These are phyloP conservation scores for Synodontis membranacea DNA, from an alignment of 2,113 vertebrate genomes.

Conservation along the genomic window DNA sequence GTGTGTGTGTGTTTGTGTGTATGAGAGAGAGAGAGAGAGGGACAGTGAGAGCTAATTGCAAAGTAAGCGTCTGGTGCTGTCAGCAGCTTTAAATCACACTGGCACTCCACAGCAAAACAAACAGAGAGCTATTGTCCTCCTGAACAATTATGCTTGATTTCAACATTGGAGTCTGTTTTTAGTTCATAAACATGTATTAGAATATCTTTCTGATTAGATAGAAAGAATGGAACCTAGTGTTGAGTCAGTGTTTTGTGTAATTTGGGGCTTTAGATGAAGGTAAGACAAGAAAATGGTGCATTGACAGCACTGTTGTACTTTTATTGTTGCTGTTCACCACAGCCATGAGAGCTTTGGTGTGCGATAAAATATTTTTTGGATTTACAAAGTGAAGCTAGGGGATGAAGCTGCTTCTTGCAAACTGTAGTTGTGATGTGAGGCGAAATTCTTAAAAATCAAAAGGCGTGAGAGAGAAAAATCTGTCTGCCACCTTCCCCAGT, in stretches of 20 bases:
- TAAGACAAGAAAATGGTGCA: not conserved
- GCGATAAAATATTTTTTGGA: not conserved
- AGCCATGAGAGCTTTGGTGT: not conserved
- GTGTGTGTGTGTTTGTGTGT: too few species aligned
- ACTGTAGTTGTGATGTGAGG: conserved; percentile 16
- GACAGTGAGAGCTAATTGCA: conserved; percentile 74
- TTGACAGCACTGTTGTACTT: not conserved
- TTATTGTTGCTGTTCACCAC: conserved; percentile 7
- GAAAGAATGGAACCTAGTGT: conserved; percentile 11
- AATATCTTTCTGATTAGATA: conserved; percentile 43
- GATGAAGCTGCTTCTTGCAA: conserved; percentile 9
- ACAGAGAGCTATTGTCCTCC: conserved; percentile 75
- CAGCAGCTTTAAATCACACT: conserved; percentile 89
- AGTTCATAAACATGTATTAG: conserved; percentile 68
- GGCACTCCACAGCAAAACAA: conserved; percentile 77
- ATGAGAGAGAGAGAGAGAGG: conserved; percentile 69
- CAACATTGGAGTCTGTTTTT: conserved; percentile 61
- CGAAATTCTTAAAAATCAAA: conserved; percentile 54
- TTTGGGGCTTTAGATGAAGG: conserved; percentile 24
- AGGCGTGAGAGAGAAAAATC: conserved; percentile 21
- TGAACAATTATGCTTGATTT: conserved; percentile 70
- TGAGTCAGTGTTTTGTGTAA: conserved; percentile 38
- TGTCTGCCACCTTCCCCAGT: not conserved
- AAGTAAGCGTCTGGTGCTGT: conserved; percentile 82
- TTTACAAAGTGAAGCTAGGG: conserved; percentile 3